Evolutionary conservation across 2,888 invertebrate species (phyloP).

Genomic region (Hirtodrosophila duncani): DNA sequence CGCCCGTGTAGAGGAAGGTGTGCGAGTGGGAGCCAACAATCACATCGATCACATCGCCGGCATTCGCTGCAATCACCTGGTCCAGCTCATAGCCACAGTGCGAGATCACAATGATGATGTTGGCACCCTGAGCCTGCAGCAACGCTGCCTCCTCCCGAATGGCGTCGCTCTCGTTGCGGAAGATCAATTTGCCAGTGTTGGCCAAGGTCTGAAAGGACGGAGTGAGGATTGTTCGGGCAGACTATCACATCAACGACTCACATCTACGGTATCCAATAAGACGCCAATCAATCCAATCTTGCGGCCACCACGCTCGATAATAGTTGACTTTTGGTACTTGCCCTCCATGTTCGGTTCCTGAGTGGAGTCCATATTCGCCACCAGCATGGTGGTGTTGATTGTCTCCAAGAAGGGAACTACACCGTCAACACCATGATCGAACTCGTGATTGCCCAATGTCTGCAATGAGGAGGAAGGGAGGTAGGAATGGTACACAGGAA

Average conservation of each 20-base stretch:
- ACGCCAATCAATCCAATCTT: conserved; percentile 90
- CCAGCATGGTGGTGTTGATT: conserved; percentile 83
- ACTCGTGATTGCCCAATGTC: conserved; percentile 93
- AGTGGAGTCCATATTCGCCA: conserved; percentile 86
- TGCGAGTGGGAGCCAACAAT: conserved; percentile 93
- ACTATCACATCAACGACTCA: conserved; percentile 71
- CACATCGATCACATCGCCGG: conserved; percentile 85
- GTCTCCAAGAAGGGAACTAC: conserved; percentile 84
- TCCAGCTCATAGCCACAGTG: conserved; percentile 88
- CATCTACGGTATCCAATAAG: conserved; percentile 83
- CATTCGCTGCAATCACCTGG: conserved; percentile 82
- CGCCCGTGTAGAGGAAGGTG: conserved; percentile 85
- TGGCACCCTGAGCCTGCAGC: conserved; percentile 82
- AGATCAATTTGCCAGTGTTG: conserved; percentile 83
- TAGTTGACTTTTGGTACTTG: conserved; percentile 82
- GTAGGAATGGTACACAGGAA: too few species aligned
- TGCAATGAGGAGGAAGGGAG: conserved; percentile 70
- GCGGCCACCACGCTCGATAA: conserved; percentile 82
- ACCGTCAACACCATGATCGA: conserved; percentile 87
- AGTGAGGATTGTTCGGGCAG: neutral
- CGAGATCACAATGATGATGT: conserved; percentile 90
- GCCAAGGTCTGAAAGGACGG: conserved; percentile 81
- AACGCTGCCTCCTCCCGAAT: conserved; percentile 84
- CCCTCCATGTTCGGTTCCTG: conserved; percentile 83
- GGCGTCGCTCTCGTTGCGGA: conserved; percentile 84